A percentile compares a stretch with the other conserved stretches of the same genome.
Conservation (phyloP, 2,113 vertebrate species). For the Oryzias woworae region DNA sequence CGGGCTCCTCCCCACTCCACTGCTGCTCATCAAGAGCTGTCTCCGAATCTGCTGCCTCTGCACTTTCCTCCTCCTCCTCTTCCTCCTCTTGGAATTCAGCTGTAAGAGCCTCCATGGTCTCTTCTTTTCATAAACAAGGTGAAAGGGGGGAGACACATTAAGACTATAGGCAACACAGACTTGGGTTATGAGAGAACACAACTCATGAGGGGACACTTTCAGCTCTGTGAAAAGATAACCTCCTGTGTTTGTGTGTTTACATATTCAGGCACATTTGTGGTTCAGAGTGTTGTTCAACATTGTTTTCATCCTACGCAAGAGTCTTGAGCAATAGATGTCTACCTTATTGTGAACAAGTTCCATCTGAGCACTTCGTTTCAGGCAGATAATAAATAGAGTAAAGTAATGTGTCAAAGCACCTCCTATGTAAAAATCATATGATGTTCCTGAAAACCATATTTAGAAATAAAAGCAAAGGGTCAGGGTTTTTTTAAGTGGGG, state of each 20-base stretch:
- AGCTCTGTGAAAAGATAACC: slow-evolving; percentile 60
- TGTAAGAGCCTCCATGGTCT: slow-evolving; percentile 86
- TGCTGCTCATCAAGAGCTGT: slow-evolving; percentile 85
- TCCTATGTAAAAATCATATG: no score
- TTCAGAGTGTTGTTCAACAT: not conserved
- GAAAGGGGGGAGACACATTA: slow-evolving; percentile 87
- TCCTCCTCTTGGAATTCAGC: slow-evolving; percentile 80
- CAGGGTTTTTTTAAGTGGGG: no score
- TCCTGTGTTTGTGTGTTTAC: slow-evolving; percentile 38
- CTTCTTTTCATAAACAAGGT: slow-evolving; percentile 87
- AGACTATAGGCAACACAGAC: slow-evolving; percentile 88
- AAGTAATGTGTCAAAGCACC: no score
- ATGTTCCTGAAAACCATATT: no score
- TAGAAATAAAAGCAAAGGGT: no score
- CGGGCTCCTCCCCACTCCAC: slow-evolving; percentile 83
- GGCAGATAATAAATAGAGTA: no score
- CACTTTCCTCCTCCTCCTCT: slow-evolving; percentile 77
- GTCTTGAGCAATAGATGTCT: no score
- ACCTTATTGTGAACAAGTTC: no score
- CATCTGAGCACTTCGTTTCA: no score
- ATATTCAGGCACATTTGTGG: slow-evolving; percentile 42
- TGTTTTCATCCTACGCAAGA: not conserved
- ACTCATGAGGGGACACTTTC: slow-evolving; percentile 72
- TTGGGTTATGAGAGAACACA: slow-evolving; percentile 77
- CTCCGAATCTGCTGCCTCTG: slow-evolving; percentile 77